A percentile compares a stretch with the other conserved stretches of the same genome.
Conservation (phyloP, 2,113 vertebrate species). For the Oophaga pumilio region DNA sequence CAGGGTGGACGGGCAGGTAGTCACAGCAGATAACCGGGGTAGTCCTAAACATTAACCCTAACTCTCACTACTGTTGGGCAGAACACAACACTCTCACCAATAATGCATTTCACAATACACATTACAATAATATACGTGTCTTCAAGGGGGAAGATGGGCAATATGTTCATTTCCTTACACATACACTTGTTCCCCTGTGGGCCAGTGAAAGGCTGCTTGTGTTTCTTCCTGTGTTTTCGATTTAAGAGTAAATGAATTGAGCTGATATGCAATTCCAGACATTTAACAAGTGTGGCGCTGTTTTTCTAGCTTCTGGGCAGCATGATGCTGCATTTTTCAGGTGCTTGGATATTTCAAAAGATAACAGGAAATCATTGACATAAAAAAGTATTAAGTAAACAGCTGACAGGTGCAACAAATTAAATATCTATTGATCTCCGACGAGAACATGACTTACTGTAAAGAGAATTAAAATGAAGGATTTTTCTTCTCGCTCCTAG, state of each 20-base stretch:
- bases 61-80: too few relatives aligned
- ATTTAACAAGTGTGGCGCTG: not conserved
- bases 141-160: too few relatives aligned
- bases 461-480: not conserved
- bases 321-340: conserved; percentile 5
- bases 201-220: too few relatives aligned
- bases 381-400: conserved; percentile 30
- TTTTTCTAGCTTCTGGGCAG: not conserved
- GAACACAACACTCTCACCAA: too few relatives aligned
- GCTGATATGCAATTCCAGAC: not conserved
- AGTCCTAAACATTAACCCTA: too few relatives aligned
- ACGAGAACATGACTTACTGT: not conserved
- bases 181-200: too few relatives aligned
- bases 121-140: too few relatives aligned
- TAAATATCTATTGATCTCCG: conserved; percentile 30
- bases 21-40: too few relatives aligned
- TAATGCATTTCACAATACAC: too few relatives aligned
- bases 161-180: too few relatives aligned
- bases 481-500: not conserved
- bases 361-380: conserved; percentile 41
- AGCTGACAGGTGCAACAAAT: conserved; percentile 38
- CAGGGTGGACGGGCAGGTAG: too few relatives aligned
- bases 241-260: not conserved
- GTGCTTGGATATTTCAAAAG: conserved; percentile 9
- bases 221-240: not conserved